Percentiles rank a stretch among this genome's conserved stretches.
These are phyloP conservation scores for Listronotus bonariensis DNA, from an alignment of 1,140 invertebrate species.

Conservation along the genomic window DNA sequence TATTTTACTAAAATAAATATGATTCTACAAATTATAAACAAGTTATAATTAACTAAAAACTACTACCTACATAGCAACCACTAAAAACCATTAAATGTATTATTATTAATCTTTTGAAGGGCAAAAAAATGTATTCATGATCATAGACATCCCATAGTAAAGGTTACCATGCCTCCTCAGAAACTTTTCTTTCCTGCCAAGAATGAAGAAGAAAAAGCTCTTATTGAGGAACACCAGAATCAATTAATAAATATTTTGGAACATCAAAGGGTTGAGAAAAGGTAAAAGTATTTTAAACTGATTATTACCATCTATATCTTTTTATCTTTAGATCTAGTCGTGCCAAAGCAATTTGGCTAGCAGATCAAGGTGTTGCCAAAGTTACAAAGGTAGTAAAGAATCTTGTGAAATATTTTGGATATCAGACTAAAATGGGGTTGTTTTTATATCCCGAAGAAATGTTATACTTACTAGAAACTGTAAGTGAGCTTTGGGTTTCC, in stretches of 20 bases:
- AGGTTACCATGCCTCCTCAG: slow-evolving; percentile 33
- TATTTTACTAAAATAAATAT: too few species aligned
- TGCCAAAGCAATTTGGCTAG: slow-evolving; percentile 39
- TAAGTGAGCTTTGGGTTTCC: slow-evolving; percentile 31
- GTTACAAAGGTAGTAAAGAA: slow-evolving; percentile 42
- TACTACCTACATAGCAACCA: too few species aligned
- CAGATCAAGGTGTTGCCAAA: slow-evolving; percentile 32
- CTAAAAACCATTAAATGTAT: not conserved
- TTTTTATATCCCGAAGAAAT: slow-evolving; percentile 52
- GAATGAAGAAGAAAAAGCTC: slow-evolving; percentile 26
- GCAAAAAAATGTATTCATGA: slow-evolving; percentile 37
- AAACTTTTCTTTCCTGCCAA: slow-evolving; percentile 41
- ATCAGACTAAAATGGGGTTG: slow-evolving; percentile 43
- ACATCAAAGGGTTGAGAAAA: slow-evolving; percentile 42
- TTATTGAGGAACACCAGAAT: slow-evolving; percentile 28
- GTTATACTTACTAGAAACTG: slow-evolving; percentile 52
- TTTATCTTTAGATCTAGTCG: slow-evolving; percentile 39
- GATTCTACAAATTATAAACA: too few species aligned
- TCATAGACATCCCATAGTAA: slow-evolving; percentile 44
- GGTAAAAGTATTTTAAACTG: slow-evolving; percentile 30
- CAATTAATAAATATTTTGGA: slow-evolving; percentile 37
- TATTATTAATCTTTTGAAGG: slow-evolving; percentile 31
- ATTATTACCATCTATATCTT: slow-evolving; percentile 1
- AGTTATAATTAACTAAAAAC: too few species aligned
- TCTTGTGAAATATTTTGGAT: slow-evolving; percentile 42